Base-by-base conservation (phyloP, 1,140 invertebrate species). In the Diachasmimorpha longicaudata region DNA sequence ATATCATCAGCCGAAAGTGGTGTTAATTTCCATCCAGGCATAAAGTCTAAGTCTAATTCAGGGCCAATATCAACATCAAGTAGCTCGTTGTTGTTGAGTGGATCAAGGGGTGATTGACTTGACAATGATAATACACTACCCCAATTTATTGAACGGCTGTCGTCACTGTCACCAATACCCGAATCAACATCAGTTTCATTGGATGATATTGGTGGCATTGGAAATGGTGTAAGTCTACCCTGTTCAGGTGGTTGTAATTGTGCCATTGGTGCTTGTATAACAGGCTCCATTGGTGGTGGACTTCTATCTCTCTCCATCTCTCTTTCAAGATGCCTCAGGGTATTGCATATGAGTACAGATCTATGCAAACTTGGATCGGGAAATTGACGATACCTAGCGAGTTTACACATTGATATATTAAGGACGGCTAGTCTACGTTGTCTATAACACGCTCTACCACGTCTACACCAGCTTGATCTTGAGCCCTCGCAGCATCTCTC, bases 281-380 rank as follows among this genome's bases (percentile, higher is more conserved):
- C 81, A 13, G 85, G 85, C 70, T 85, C 85, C 83, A 88, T 86
- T 11, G 85, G 87, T 31, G 89, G 88, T 31, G 87, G 88, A 80
- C 88, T 86, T 42, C 88, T 77, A 81, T 97, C 96, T 48, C 92
- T 91, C 86, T 96, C 95, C 91, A 98, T 95, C 86, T 98, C 96
- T 31, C 94, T 91, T 89, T 98, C 96, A 79, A 98, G 94, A 81
- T 94, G 92, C 84, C 97, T 93, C 68, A 98, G 86, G 9, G 97
- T 98, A 86, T 98, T 98, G 89, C 96, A 97, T 79, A 98, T 97
- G 48, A 98, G 93, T 79, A 98, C 97, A 5, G 96, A 98, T 48
- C 96, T 92, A 72, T 96, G 92, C n/a, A 99, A 90, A 74, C 94
- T 95, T 14, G 96, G 96, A 85, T 98, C 96, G 2, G 95, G 93